A percentile compares a stretch with the other conserved stretches of the same genome.
These are phyloP conservation scores for Rambutsinella grinnellia DNA, from an alignment of 2,888 invertebrate species.

Conservation along the genomic window DNA sequence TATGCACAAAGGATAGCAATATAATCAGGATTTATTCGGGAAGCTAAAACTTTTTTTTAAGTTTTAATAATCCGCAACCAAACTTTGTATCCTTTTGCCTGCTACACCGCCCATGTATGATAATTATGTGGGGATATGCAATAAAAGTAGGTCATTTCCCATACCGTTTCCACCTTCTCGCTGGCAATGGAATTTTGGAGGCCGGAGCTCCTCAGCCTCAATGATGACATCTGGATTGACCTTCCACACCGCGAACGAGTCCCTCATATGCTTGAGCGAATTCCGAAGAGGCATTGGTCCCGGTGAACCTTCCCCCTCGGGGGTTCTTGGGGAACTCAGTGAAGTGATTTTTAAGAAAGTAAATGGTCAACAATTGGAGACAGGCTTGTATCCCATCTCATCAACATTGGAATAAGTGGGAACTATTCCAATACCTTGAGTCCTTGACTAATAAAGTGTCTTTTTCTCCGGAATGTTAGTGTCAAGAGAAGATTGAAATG, in stretches of 20 bases:
- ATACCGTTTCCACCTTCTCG: conserved; percentile 67
- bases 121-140: background rate
- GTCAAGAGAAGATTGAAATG: too few relatives aligned
- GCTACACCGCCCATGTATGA: too few relatives aligned
- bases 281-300: conserved; percentile 65
- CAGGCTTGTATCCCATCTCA: conserved; percentile 11
- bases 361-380: background rate
- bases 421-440: too few relatives aligned
- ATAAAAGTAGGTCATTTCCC: conserved; percentile 9
- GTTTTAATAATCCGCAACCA: too few relatives aligned
- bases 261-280: conserved; percentile 64
- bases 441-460: too few relatives aligned
- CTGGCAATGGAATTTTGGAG: conserved; percentile 67
- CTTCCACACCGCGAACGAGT: conserved; percentile 64
- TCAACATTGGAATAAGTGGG: too few relatives aligned
- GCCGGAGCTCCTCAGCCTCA: conserved; percentile 66
- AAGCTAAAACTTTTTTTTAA: too few relatives aligned
- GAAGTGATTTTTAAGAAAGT: background rate
- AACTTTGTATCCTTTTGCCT: too few relatives aligned
- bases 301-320: conserved; percentile 23
- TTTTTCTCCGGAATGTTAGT: too few relatives aligned
- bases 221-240: conserved; percentile 65
- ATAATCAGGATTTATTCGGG: too few relatives aligned
- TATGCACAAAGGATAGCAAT: too few relatives aligned
- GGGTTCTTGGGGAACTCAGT: conserved; percentile 14